Conservation (phyloP, 2,113 vertebrate species). For the Micronycteris hirsuta region DNA sequence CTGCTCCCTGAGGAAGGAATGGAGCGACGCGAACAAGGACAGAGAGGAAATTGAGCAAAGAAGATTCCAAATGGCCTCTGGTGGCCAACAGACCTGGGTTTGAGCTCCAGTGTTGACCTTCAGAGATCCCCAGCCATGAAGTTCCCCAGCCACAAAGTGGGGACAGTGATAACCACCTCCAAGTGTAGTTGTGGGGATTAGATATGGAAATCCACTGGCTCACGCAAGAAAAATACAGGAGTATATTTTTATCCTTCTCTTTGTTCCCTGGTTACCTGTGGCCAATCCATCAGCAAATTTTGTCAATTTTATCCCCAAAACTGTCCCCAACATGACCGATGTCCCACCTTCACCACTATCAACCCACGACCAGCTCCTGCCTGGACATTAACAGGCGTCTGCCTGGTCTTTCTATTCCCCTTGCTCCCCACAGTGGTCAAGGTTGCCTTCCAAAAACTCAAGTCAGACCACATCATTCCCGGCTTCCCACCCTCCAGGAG, state of each 20-base stretch:
- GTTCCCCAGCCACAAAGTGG: not conserved
- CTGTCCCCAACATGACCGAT: not conserved
- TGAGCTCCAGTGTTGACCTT: not conserved
- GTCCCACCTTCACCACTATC: not conserved
- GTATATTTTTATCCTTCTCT: not conserved
- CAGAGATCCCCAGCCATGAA: no score
- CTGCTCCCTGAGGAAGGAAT: not conserved
- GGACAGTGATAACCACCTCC: not conserved
- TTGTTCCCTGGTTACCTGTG: not conserved
- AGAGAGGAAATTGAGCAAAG: not conserved
- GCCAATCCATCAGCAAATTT: not conserved
- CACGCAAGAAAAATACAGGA: not conserved
- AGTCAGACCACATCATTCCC: not conserved
- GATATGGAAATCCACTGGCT: not conserved
- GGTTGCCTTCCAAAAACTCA: not conserved
- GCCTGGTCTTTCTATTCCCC: fast-evolving
- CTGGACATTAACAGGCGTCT: fast-evolving
- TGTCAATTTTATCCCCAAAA: not conserved
- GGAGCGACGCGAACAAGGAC: fast-evolving
- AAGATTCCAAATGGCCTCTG: not conserved
- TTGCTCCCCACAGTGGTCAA: not conserved
- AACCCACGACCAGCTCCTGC: not conserved
- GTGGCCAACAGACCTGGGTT: not conserved
- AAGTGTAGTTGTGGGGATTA: not conserved
- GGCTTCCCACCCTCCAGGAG: not conserved